Conservation (phyloP, 2,113 vertebrate genomes). For the Myiozetetes cayanensis region DNA sequence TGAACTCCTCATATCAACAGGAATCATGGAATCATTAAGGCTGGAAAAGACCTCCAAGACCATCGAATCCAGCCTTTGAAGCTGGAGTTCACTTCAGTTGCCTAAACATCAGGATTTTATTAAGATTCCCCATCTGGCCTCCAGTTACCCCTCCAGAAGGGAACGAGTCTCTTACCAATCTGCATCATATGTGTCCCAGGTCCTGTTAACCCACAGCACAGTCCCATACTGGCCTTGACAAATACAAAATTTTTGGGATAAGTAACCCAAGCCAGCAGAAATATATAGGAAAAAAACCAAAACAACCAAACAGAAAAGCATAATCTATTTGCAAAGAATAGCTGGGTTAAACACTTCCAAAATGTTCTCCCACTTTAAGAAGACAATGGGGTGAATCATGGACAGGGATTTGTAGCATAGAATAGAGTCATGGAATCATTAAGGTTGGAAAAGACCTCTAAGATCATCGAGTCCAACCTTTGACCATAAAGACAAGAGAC, state of each 20-base stretch:
- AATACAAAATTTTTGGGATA: background rate
- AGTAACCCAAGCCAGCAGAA: background rate
- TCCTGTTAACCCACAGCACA: background rate
- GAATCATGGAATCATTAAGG: background rate
- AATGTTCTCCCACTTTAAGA: background rate
- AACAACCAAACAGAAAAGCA: background rate
- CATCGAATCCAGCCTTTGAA: background rate
- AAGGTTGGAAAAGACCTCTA: background rate
- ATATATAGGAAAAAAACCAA: background rate
- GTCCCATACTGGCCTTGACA: background rate
- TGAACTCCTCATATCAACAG: background rate
- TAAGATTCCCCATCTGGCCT: background rate
- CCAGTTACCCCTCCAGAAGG: background rate
- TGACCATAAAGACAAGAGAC: background rate
- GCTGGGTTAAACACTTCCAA: background rate
- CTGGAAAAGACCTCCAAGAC: background rate
- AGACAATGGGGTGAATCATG: rapidly evolving
- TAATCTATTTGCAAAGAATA: background rate
- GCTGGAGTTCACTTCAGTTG: background rate
- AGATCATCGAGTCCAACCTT: background rate
- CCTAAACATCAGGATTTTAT: background rate
- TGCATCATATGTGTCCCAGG: background rate
- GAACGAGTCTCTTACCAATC: background rate
- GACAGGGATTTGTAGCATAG: background rate
- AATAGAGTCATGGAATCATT: background rate